Evolutionary conservation across 30 jellyfish, hydroid and myxozoan genomes (phyloP).

Genomic region (Aurelia aurita complex sp. Pacific): DNA sequence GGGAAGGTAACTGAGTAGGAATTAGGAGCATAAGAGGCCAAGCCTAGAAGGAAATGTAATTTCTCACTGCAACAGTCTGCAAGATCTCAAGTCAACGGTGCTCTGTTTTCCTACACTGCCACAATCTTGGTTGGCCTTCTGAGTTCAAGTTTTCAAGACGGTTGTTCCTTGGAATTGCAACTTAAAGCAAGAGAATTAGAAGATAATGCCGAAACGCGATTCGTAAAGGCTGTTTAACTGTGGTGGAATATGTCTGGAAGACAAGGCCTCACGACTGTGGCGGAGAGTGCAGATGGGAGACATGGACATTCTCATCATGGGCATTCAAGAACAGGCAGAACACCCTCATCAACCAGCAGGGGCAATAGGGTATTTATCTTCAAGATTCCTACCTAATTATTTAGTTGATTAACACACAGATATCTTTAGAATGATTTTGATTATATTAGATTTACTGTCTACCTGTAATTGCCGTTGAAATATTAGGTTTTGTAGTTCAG

Average conservation of each 20-base stretch:
- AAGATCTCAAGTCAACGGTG: too few species aligned
- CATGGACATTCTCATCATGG: slow-evolving; percentile 89
- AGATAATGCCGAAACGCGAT: slow-evolving; percentile 26
- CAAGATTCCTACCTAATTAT: background rate
- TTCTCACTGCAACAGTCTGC: background rate
- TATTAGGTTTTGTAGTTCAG: background rate
- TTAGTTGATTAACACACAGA: too few species aligned
- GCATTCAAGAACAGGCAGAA: slow-evolving; percentile 75
- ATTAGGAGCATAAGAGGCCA: background rate
- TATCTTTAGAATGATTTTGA: too few species aligned
- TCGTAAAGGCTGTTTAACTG: slow-evolving; percentile 28
- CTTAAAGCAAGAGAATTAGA: background rate
- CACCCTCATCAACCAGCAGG: slow-evolving; percentile 67
- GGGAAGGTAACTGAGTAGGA: background rate
- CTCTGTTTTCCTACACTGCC: too few species aligned
- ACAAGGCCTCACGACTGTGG: slow-evolving; percentile 73
- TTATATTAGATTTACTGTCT: too few species aligned
- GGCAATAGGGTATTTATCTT: slow-evolving; percentile 56
- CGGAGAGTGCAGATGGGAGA: slow-evolving; percentile 84
- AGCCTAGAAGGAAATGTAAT: slow-evolving; percentile 54
- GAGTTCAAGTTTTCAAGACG: slow-evolving; percentile 12
- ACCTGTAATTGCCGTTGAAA: background rate
- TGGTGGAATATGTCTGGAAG: slow-evolving; percentile 72
- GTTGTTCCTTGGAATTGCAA: slow-evolving; percentile 25
- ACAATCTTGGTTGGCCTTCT: slow-evolving; percentile 8